phyloP scores from a whole-genome alignment of 1,140 invertebrate genomes.

The Atta colombica region DNA sequence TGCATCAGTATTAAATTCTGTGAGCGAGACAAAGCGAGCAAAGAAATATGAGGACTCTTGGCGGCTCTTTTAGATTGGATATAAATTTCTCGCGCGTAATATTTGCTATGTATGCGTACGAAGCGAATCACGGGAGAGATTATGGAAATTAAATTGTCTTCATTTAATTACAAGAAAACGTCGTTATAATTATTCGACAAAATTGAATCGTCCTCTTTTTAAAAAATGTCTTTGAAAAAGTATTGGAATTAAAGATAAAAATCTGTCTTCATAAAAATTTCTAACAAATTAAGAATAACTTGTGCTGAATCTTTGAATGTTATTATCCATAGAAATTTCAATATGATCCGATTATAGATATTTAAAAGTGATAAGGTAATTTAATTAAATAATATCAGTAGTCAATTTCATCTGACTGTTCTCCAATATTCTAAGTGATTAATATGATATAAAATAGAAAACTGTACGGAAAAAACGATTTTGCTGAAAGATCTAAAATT shows the following conservation, averaged over 20 bases:
- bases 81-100: constrained; percentile 42
- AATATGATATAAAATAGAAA: neutral
- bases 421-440: neutral
- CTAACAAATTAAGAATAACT: neutral
- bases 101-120: neutral
- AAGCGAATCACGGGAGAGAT: neutral
- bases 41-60: constrained; percentile 47
- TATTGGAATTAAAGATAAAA: constrained; percentile 2
- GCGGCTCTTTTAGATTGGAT: constrained; percentile 38
- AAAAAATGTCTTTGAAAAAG: neutral
- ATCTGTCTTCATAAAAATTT: neutral
- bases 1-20: constrained; percentile 61
- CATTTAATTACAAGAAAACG: neutral
- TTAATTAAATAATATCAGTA: neutral
- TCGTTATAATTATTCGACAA: constrained; percentile 4
- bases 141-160: constrained; percentile 24
- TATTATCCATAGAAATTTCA: no score
- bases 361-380: neutral
- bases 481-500: no score
- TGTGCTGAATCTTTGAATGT: neutral
- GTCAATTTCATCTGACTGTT: neutral
- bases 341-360: neutral
- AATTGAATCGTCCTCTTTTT: neutral
- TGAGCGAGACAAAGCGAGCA: constrained; percentile 35
- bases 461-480: no score